A percentile compares a stretch with the other conserved stretches of the same genome.
Evolutionary conservation across 2,888 invertebrate genomes (phyloP).

Genomic region (Diaprepes abbreviatus): DNA sequence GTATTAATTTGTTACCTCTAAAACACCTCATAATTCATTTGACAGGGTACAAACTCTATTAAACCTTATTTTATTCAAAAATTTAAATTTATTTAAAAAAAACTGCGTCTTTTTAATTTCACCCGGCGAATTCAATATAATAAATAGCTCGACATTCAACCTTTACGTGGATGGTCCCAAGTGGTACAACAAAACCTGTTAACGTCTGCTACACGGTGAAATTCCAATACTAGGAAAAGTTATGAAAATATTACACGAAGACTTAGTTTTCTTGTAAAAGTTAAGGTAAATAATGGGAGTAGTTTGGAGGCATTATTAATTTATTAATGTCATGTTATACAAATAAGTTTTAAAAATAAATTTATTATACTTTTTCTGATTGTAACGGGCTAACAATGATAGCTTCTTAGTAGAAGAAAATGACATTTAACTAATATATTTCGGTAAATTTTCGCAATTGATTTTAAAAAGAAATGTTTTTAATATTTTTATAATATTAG

Average conservation of each 20-base stretch:
- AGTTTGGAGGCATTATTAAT: constrained; percentile 29
- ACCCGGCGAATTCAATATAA: constrained; percentile 28
- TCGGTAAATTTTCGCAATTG: no score
- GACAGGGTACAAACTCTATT: no score
- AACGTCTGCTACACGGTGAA: constrained; percentile 40
- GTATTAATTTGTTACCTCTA: no score
- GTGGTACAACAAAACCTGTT: constrained; percentile 49
- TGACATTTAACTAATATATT: no score
- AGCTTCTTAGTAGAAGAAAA: no score
- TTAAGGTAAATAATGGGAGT: constrained; percentile 29
- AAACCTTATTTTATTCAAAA: neutral
- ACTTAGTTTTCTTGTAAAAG: constrained; percentile 35
- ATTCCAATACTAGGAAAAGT: constrained; percentile 47
- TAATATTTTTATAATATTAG: no score
- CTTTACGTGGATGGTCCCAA: constrained; percentile 33
- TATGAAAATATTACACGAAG: constrained; percentile 51
- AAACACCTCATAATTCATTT: no score
- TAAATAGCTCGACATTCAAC: constrained; percentile 34
- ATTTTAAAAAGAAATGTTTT: no score
- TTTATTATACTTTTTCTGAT: neutral
- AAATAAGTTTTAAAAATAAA: constrained; percentile 16
- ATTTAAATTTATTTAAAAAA: constrained; percentile 15
- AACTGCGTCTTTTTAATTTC: constrained; percentile 15
- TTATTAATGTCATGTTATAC: constrained; percentile 36
- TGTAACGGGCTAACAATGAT: no score